Evolutionary conservation across 2,113 vertebrate species (phyloP).

Genomic region (Aplodontia rufa): DNA sequence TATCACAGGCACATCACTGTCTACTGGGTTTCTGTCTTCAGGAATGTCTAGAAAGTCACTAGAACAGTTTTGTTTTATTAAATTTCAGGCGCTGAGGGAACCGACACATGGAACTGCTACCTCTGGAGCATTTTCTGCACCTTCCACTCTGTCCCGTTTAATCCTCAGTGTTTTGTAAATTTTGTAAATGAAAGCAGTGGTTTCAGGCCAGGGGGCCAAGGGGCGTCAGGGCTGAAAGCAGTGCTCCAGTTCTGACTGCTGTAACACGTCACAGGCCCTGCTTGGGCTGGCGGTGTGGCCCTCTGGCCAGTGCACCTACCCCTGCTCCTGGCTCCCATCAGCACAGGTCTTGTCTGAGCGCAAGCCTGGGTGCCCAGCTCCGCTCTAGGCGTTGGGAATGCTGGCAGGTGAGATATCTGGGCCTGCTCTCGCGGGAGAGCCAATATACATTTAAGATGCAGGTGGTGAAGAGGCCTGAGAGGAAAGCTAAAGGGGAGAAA

Average conservation of each 20-base stretch:
- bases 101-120: neutral
- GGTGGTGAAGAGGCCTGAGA: neutral
- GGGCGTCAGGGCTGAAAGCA: too few species aligned
- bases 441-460: too few species aligned
- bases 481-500: neutral
- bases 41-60: neutral
- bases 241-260: neutral
- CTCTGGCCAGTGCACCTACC: accelerated
- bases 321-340: accelerated
- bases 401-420: neutral
- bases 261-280: too few species aligned
- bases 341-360: neutral
- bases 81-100: neutral
- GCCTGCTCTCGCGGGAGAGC: neutral
- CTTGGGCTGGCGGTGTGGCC: too few species aligned
- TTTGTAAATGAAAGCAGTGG: neutral
- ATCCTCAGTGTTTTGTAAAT: neutral
- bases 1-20: accelerated
- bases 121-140: neutral
- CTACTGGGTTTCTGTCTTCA: neutral
- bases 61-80: neutral
- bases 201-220: too few species aligned
- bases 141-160: neutral
- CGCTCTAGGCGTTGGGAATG: neutral
- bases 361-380: neutral